Evolutionary conservation across 1,140 invertebrate species (phyloP), one percentile per base, ranked within the genome.

Genomic region (Papilio polyxenes): DNA sequence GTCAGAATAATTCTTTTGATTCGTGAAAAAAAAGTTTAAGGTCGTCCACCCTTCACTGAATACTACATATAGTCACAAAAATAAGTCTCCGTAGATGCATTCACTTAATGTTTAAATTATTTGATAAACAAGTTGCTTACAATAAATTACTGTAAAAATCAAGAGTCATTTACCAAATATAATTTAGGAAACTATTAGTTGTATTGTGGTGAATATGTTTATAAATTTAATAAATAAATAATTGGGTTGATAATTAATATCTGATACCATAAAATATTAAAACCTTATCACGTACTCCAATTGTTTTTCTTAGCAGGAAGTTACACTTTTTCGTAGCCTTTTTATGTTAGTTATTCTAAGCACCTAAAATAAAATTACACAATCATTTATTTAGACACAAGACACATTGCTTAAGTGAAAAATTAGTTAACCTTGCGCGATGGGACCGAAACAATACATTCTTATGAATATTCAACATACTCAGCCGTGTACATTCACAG

Each of bases 401-500:
- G 76, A 78, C 76, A 78, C 37, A 78, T 78, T 76, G 48, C 23
- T 53, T 51, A 76, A 78, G 31, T 72, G 23, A 72, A 72, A 72
- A 72, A 72, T 56, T 56, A 37, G 17, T 78, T 78, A 78, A 78
- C 76, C 76, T 78, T 78, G 76, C 53, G 53, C 76, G 76, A 78
- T 78, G 53, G 5, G 76, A 59, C 53, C 53, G 76, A 62, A 59
- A 59, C 15, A 78, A 78, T 59, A 78, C 31, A 59, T 44, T 59
- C 53, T 78, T 78, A 78, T 78, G 51, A 56, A 78, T 78, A 78
- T 78, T 78, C 53, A 78, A 78, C 23, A 78, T 37, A 31, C 76
- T 37, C 11, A 49, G 44, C 37, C 44, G 44, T 17, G 13, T 31
- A 59, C 51, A 78, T 59, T 78, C 76, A 78, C 76, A 9, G 44